phyloP scores from a whole-genome alignment of 1,140 invertebrate species.

The Asbolus verrucosus region DNA sequence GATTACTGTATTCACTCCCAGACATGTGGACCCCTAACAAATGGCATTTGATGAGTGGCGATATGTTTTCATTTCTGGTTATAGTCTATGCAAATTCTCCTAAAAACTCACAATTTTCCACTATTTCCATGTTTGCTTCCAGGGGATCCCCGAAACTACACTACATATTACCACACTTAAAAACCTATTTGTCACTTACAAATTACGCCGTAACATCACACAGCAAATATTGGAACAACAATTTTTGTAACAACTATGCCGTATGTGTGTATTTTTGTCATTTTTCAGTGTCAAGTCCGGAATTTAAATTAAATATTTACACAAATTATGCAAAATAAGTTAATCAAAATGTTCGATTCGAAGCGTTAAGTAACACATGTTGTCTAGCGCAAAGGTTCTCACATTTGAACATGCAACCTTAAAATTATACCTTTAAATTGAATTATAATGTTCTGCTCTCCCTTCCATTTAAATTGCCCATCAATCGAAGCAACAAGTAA shows the following conservation, averaged over 20 bases:
- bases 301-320: no score
- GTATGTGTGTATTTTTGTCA: no score
- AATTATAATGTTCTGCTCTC: conserved; percentile 45
- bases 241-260: no score
- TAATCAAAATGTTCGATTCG: conserved; percentile 2
- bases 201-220: no score
- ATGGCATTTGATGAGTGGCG: conserved; percentile 61
- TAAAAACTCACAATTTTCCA: conserved; percentile 39
- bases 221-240: conserved; percentile 21
- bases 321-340: no score
- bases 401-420: conserved; percentile 45
- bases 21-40: conserved; percentile 59
- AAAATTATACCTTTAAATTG: conserved; percentile 49
- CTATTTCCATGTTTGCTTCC: conserved; percentile 13
- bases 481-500: conserved; percentile 31
- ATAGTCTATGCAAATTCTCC: conserved; percentile 58
- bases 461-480: conserved; percentile 5
- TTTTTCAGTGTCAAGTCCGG: no score
- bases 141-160: conserved; percentile 19
- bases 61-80: conserved; percentile 61
- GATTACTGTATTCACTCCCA: conserved; percentile 61
- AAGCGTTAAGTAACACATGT: conserved; percentile 24
- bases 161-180: conserved; percentile 26
- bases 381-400: conserved; percentile 22
- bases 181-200: conserved; percentile 31